Percentiles rank a stretch among this genome's conserved stretches.
Evolutionary conservation across 2,888 invertebrate species (phyloP).

Genomic region (Phania funesta): DNA sequence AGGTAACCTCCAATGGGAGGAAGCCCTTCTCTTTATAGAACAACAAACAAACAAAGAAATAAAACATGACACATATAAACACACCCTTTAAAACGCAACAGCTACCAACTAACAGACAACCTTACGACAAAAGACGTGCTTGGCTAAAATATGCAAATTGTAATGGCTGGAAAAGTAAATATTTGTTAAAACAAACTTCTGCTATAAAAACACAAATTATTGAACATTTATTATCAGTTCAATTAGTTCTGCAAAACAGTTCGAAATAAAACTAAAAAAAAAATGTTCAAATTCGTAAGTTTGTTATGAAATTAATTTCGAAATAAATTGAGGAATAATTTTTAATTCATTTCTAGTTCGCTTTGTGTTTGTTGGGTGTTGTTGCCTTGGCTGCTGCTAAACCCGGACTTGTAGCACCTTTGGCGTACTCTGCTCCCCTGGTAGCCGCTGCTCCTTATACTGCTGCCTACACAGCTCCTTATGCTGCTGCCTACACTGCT

Average conservation of each 20-base stretch:
- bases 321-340: neutral
- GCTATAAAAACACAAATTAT: conserved; percentile 14
- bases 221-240: conserved; percentile 8
- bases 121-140: conserved; percentile 32
- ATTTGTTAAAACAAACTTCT: neutral
- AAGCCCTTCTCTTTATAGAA: no score
- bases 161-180: neutral
- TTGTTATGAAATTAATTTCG: neutral
- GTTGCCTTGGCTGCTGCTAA: conserved; percentile 68
- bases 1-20: no score
- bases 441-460: conserved; percentile 66
- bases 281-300: conserved; percentile 60
- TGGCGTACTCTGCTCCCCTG: conserved; percentile 69
- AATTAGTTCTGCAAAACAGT: conserved; percentile 1
- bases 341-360: neutral
- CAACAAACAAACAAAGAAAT: neutral
- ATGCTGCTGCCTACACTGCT: conserved; percentile 63
- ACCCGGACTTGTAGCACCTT: conserved; percentile 69
- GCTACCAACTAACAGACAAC: neutral
- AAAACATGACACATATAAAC: conserved; percentile 2
- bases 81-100: neutral
- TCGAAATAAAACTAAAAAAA: conserved; percentile 4
- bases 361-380: conserved; percentile 14
- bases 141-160: conserved; percentile 28
- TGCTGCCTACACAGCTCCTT: conserved; percentile 68